These are phyloP conservation scores for Alcis repandata DNA, from an alignment of 2,888 invertebrate species.

Conservation along the genomic window DNA sequence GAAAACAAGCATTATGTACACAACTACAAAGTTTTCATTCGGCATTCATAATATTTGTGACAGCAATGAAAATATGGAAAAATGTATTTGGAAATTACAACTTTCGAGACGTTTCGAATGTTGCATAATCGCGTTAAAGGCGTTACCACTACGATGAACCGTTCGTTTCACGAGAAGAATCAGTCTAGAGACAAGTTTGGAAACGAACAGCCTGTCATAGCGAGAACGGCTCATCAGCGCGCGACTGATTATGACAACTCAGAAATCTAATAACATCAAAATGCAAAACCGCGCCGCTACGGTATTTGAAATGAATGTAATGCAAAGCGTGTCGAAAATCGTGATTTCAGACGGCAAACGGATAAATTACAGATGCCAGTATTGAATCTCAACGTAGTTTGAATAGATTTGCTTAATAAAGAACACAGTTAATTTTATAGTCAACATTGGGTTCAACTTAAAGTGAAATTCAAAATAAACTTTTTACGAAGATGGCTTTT, in stretches of 20 bases:
- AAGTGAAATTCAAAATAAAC: neutral
- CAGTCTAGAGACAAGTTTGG: neutral
- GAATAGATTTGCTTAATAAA: neutral
- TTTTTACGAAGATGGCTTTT: neutral
- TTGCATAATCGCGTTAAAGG: neutral
- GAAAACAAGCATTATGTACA: constrained; percentile 19
- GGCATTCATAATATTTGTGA: constrained; percentile 5
- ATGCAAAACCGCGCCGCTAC: constrained; percentile 37
- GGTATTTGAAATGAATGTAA: constrained; percentile 44
- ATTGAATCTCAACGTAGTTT: constrained; percentile 13
- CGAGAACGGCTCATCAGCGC: neutral
- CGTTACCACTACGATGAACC: neutral
- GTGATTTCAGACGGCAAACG: constrained; percentile 51
- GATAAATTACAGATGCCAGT: constrained; percentile 54
- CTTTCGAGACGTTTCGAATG: constrained; percentile 25
- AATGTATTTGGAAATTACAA: constrained; percentile 21
- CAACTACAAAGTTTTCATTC: constrained; percentile 18
- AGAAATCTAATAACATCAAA: constrained; percentile 46
- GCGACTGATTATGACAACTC: constrained; percentile 13
- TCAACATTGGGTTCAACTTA: too few relatives aligned
- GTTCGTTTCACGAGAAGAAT: neutral
- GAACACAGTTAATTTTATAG: neutral
- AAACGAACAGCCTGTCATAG: neutral
- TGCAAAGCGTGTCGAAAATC: constrained; percentile 55
- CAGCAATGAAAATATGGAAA: neutral